Evolutionary conservation across 2,113 vertebrate species (phyloP).

Genomic region (Dasyornis broadbenti): DNA sequence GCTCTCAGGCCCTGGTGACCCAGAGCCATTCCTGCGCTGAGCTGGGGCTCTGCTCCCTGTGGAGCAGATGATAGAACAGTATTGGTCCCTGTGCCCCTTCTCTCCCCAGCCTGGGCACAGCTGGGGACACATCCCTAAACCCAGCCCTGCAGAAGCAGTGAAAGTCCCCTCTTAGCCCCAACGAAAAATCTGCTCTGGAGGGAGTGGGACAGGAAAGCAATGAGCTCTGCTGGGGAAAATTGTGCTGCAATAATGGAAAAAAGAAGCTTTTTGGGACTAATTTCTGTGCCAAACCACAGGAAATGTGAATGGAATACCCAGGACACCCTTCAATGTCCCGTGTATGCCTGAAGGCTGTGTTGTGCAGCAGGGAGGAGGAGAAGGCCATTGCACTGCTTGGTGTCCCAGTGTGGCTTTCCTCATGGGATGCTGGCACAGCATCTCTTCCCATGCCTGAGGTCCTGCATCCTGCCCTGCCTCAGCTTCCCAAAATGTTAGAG

Average conservation of each 20-base stretch:
- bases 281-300: background rate
- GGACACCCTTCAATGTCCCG: background rate
- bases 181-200: background rate
- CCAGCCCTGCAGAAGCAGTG: background rate
- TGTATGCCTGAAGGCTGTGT: background rate
- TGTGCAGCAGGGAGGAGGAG: background rate
- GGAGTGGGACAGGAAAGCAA: background rate
- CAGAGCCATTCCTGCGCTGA: background rate
- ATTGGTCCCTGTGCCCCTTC: background rate
- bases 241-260: background rate
- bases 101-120: background rate
- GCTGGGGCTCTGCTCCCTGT: background rate
- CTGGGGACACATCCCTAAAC: background rate
- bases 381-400: accelerated
- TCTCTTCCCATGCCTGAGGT: background rate
- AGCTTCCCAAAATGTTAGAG: accelerated
- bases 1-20: background rate
- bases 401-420: background rate
- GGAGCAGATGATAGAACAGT: background rate
- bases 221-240: background rate
- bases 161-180: background rate
- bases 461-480: background rate
- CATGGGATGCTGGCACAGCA: background rate
- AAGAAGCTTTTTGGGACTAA: background rate
- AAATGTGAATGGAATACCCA: background rate